Evolutionary conservation across 2,888 invertebrate genomes (phyloP).

Genomic region (Xestia ashworthii): DNA sequence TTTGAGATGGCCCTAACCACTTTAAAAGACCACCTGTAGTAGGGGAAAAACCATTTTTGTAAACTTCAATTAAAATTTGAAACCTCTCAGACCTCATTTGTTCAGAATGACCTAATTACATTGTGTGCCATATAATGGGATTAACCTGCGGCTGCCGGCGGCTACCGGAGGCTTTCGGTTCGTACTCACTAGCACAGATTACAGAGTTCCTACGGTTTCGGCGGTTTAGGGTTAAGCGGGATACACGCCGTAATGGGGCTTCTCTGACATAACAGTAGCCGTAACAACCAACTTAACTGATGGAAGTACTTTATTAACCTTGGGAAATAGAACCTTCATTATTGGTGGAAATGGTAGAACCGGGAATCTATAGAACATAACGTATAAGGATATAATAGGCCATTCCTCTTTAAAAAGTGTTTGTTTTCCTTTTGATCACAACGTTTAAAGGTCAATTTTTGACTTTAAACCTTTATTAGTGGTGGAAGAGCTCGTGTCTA

Average conservation of each 20-base stretch:
- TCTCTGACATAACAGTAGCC: slow-evolving; percentile 68
- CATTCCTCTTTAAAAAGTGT: neutral
- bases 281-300: slow-evolving; percentile 48
- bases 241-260: slow-evolving; percentile 75
- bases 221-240: slow-evolving; percentile 86
- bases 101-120: slow-evolving; percentile 77
- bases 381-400: neutral
- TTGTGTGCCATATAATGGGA: slow-evolving; percentile 80
- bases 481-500: too few relatives aligned
- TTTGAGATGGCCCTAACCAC: neutral
- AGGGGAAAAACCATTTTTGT: neutral
- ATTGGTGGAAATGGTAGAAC: slow-evolving; percentile 13
- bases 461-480: neutral
- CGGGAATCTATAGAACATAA: neutral
- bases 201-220: slow-evolving; percentile 86
- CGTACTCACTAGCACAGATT: slow-evolving; percentile 83
- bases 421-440: slow-evolving; percentile 11
- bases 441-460: neutral
- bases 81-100: slow-evolving; percentile 21
- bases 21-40: neutral
- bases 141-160: slow-evolving; percentile 74
- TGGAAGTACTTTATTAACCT: slow-evolving; percentile 47
- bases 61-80: slow-evolving; percentile 26
- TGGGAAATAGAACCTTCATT: slow-evolving; percentile 28
- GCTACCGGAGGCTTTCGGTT: slow-evolving; percentile 64